Conservation (phyloP, 2,797 vertebrate species). For the Basileuterus tristriatus region DNA sequence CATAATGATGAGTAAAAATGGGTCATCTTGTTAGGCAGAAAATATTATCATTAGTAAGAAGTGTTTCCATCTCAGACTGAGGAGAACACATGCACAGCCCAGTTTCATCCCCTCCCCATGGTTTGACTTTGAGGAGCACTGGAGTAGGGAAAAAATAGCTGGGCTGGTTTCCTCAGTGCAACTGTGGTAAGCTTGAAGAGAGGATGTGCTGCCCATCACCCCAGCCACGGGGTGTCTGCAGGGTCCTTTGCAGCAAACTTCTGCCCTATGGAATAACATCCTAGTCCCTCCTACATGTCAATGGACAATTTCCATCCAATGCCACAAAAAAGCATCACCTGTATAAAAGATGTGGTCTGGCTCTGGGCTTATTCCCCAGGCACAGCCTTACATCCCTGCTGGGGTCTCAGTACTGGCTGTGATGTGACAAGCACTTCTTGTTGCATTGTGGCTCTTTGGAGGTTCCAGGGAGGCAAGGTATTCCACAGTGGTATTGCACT, state of each 20-base stretch:
- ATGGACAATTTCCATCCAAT: neutral
- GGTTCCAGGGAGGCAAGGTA: neutral
- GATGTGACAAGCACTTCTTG: neutral
- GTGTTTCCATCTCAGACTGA: neutral
- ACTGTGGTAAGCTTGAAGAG: neutral
- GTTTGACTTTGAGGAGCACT: neutral
- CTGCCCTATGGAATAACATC: neutral
- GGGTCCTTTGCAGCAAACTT: neutral
- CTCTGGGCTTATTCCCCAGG: neutral
- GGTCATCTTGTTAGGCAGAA: neutral
- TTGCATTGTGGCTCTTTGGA: neutral
- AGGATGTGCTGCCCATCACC: neutral
- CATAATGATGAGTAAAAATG: neutral
- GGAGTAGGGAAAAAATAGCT: neutral
- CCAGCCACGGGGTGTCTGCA: fast-evolving
- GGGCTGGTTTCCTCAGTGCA: neutral
- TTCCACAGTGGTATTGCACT: neutral
- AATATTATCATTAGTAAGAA: neutral
- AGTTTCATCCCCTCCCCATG: neutral
- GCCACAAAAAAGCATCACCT: neutral
- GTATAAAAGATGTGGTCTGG: neutral
- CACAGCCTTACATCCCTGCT: neutral
- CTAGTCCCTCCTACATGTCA: neutral
- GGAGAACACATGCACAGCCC: neutral
- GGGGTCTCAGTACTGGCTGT: neutral